phyloP scores from a whole-genome alignment of 2,113 vertebrate genomes.

The Felis chaus region DNA sequence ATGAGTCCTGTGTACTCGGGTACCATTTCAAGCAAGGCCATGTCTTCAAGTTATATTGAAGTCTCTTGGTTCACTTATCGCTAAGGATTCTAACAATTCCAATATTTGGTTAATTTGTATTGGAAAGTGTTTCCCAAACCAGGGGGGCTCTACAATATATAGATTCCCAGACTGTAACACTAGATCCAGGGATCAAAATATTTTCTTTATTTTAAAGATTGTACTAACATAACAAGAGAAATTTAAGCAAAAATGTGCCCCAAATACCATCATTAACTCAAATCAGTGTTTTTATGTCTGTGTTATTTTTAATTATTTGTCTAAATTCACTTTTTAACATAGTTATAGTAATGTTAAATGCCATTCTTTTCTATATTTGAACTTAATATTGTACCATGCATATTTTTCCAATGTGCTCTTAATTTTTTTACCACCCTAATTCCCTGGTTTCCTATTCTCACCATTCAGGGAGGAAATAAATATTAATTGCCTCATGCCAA shows the following conservation, averaged over 20 bases:
- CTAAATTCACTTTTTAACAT: neutral
- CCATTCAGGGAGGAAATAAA: neutral
- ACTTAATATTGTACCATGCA: neutral
- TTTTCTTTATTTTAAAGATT: constrained; percentile 6
- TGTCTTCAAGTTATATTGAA: neutral
- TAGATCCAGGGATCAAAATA: neutral
- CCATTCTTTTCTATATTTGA: neutral
- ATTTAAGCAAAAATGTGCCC: neutral
- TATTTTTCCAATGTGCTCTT: neutral
- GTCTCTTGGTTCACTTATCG: neutral
- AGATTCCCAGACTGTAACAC: neutral
- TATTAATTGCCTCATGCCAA: neutral
- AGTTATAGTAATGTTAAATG: neutral
- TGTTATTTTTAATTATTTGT: neutral
- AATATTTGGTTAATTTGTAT: neutral
- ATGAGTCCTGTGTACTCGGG: neutral
- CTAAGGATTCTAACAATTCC: neutral
- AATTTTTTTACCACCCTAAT: neutral
- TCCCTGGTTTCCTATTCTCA: neutral
- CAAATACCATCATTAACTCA: neutral
- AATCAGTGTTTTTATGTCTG: neutral
- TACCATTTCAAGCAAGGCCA: neutral
- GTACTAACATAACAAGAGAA: neutral
- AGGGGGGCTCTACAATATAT: neutral
- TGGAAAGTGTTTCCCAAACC: neutral